A percentile compares a stretch with the other conserved stretches of the same genome.
phyloP scores from a whole-genome alignment of 2,113 vertebrate species.

The Lynx canadensis region DNA sequence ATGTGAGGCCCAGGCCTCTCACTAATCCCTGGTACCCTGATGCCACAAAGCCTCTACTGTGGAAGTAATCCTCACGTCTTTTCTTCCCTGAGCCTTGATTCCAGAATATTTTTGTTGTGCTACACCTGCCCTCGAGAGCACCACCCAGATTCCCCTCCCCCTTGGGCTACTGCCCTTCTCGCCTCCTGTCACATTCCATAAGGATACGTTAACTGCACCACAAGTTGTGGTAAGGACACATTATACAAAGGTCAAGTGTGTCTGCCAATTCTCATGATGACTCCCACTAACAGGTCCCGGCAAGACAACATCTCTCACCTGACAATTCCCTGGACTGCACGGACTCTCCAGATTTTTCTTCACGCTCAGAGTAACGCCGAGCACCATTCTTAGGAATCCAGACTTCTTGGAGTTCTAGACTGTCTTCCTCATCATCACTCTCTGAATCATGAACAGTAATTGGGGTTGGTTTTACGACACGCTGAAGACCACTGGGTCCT shows the following conservation, averaged over 20 bases:
- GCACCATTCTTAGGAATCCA: constrained; percentile 85
- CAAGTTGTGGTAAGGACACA: not conserved
- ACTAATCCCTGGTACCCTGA: not conserved
- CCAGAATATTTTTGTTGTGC: not conserved
- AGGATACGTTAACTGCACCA: not conserved
- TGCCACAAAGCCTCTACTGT: not conserved
- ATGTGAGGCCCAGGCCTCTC: not conserved
- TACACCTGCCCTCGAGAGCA: not conserved
- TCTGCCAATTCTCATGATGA: not conserved
- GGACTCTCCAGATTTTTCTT: constrained; percentile 84
- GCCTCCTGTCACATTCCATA: not conserved
- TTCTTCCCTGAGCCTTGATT: not conserved
- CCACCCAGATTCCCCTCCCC: not conserved
- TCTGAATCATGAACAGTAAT: constrained; percentile 95
- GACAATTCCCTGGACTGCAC: constrained; percentile 84
- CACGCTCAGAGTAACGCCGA: constrained; percentile 87
- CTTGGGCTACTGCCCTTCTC: not conserved
- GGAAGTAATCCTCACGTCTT: not conserved
- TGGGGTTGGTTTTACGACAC: constrained; percentile 88
- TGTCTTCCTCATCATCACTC: constrained; percentile 96
- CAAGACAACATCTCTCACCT: constrained; percentile 73
- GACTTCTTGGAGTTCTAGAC: constrained; percentile 81
- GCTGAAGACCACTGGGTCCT: constrained; percentile 96
- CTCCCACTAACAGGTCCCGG: not conserved
- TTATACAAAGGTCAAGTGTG: not conserved